Base-by-base conservation (phyloP, 2,888 invertebrate species). In the Coenonympha glycerion region DNA sequence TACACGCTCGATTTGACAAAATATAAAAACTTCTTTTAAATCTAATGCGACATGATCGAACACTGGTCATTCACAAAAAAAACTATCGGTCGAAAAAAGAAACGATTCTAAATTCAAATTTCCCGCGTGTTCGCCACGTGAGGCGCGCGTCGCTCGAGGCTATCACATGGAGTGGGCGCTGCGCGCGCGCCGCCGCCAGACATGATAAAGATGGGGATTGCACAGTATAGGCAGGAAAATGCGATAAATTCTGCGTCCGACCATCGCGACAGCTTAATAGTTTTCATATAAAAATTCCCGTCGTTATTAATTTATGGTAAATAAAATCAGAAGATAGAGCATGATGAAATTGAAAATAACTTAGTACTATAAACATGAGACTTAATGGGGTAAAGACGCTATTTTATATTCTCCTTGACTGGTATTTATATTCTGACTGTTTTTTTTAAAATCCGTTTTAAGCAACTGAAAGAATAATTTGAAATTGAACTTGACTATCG, bases 161-260 rank as follows among this genome's bases (percentile, higher is more conserved):
- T 78, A 79, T 86, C 86, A 82, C 86, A 84, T 86, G 86, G 80
- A 82, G 83, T 77, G 77, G 66, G 69, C 60, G 65, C 64, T 59
- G 71, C 68, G 60, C 67, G 66, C 71, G 64, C 61, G 57, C 63
- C 63, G 73, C 69, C 72, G 63, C 70, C 64, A 69, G 74, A 73
- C 71, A 68, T 71, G 78, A 78, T 77, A 79, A 76, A 77, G 79
- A 73, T 66, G 77, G 78, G 74, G 79, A 74, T 71, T 69, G 65
- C 53, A 52, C 57, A 79, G 79, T 64, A 68, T 63, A 72, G 53
- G 62, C 41, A 30, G 37, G 52, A 53, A 52, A 45, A 51, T 47
- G 61, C 73, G 71, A 79, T 63, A 56, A 65, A 66, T 61, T 56
- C 55, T 26, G 39, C 52, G 5, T 2, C 24, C 6, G 22, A 44